Evolutionary conservation across 2,797 vertebrate genomes (phyloP), one percentile per base, ranked within the genome.

Genomic region (Malurus leucopterus): DNA sequence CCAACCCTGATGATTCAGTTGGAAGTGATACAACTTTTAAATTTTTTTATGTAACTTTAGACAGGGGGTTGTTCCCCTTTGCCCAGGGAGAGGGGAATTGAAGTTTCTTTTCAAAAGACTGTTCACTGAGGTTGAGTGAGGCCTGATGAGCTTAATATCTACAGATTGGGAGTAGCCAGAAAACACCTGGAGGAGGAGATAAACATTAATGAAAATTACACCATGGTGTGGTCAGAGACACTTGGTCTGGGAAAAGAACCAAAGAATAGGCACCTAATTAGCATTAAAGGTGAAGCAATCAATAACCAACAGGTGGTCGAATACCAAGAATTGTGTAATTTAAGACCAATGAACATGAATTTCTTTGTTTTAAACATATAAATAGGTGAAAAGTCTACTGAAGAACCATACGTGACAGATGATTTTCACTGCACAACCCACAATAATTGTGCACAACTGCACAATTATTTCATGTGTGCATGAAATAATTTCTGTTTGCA

Each of bases 391-490:
- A 58, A 65, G 19, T 67, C 38, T 51, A 67, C 29, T 17, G 32
- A 51, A 59, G 32, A 32, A 40, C 16, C 16, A 15, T 1, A 13
- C 29, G 29, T 11, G 13, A 13, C 21, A 29, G 40, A 67, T 40
- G 40, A 46, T 24, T 74, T 67, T 44, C 46, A 51, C 16, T 40
- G 29, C 0, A 0, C 46, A 59, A 44, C 13, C 23, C 0, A n/a
- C n/a, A n/a, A n/a, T n/a, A n/a, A n/a, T n/a, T n/a, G n/a, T n/a
- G n/a, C n/a, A n/a, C n/a, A n/a, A n/a, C n/a, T n/a, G n/a, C n/a
- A n/a, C n/a, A n/a, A n/a, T n/a, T n/a, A n/a, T n/a, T n/a, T n/a
- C 4, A 11, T 0, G 32, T 0, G 1, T 7, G 23, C 27, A 53
- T 11, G 22, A 29, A 15, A 17, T 10, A 29, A 59, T 40, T 46